Percentiles rank a stretch among this genome's conserved stretches.
Evolutionary conservation across 1,140 invertebrate genomes (phyloP).

Genomic region (Meloidogyne exigua): DNA sequence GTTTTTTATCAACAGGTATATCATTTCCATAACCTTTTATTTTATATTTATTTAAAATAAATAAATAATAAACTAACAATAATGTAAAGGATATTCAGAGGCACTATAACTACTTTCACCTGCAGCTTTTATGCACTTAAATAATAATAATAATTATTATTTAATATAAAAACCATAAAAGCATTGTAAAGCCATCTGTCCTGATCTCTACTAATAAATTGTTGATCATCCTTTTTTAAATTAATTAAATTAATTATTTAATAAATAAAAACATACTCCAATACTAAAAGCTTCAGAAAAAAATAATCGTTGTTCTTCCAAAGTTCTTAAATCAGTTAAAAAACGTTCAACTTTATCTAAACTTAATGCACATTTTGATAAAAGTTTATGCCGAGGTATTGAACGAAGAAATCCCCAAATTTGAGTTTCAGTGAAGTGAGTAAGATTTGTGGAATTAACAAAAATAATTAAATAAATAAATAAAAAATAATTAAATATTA

Average conservation of each 20-base stretch:
- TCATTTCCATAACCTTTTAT: conserved; percentile 15
- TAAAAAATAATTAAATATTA: conserved; percentile 1
- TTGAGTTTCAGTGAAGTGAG: conserved; percentile 38
- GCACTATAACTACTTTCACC: conserved; percentile 59
- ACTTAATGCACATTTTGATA: conserved; percentile 38
- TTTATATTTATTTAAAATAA: not conserved
- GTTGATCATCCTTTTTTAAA: conserved; percentile 17
- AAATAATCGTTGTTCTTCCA: conserved; percentile 44
- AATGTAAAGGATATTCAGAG: conserved; percentile 60
- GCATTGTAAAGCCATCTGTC: conserved; percentile 62
- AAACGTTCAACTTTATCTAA: conserved; percentile 44
- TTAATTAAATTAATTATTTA: not conserved
- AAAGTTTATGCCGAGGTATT: conserved; percentile 37
- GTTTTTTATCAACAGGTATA: not conserved
- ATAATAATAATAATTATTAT: not conserved
- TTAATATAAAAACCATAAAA: conserved; percentile 41
- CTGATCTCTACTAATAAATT: conserved; percentile 54
- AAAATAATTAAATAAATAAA: not conserved
- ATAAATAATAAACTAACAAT: conserved; percentile 45
- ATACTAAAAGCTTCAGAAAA: conserved; percentile 42
- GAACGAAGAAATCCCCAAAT: conserved; percentile 40
- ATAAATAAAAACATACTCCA: conserved; percentile 19
- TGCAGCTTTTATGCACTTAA: conserved; percentile 53
- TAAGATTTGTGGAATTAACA: conserved; percentile 35
- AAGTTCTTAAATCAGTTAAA: conserved; percentile 37